Base-by-base conservation (phyloP, 2,797 vertebrate genomes). In the Cyprinella venusta region DNA sequence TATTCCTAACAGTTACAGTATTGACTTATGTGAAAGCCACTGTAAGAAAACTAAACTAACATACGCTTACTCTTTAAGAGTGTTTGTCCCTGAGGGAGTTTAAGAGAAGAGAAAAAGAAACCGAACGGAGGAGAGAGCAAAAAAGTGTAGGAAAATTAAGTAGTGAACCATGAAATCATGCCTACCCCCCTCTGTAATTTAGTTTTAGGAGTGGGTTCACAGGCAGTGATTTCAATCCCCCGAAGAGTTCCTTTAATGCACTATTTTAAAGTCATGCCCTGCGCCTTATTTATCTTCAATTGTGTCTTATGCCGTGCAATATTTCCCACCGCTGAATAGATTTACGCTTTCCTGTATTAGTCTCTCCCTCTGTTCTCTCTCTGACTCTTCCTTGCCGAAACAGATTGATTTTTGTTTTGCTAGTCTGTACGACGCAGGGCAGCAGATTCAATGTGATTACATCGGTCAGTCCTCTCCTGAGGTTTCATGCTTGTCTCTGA, bases 161-260 rank as follows among this genome's bases (percentile, higher is more conserved):
- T 91, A 91, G 91, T 91, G 92, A 93, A 94, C 93, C 94, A 91
- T 94, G 94, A 95, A 95, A 95, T 95, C 94, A 94, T 90, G 90
- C 92, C 91, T 90, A 91, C 93, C 92, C 93, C 92, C 92, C 92
- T 88, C 90, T 93, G 93, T 93, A 94, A 95, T 95, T 94, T 94
- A 91, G 91, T 93, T 93, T 89, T 89, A 88, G 93, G 92, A 94
- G 91, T 90, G 92, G 92, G 92, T 90, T 92, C 91, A 91, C 89
- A 88, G 91, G 91, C 88, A 87, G 87, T 90, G 88, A 90, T 94
- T 92, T 92, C 90, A 89, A 92, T 93, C 90, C 91, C 93, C 90
- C 81, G 64, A 81, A 87, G 89, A 72, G 87, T 90, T 90, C 90
- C 89, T 90, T 91, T 90, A 91, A 93, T 90, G 88, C 89, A 90